Base-by-base conservation (phyloP, 2,888 invertebrate genomes). In the Nephrocerus scutellatus region DNA sequence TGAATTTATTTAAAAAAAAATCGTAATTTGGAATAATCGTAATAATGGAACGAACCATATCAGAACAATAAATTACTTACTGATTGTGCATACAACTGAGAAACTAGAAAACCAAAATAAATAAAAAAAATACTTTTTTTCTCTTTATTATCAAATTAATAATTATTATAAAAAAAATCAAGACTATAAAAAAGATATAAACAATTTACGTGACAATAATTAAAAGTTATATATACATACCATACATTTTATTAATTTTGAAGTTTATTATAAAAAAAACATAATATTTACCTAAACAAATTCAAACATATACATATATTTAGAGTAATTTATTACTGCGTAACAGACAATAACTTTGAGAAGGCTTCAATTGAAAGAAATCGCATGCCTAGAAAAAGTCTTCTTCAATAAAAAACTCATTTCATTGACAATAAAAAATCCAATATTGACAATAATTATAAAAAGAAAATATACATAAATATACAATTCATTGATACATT, bases 41-140 rank as follows among this genome's bases (percentile, higher is more conserved):
- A 37, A 44, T 39, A 38, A 37, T 39, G 39, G 31, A 41, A 46
- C 34, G 36, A 43, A 39, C 47, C 49, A 47, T 49, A 39, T 43
- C 42, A 46, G 36, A 39, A 46, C 48, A 48, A 44, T 46, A 43
- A 37, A 31, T 12, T 33, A 20, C 32, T 39, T 29, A 25, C 26
- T 41, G 30, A 39, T 31, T 15, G 30, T 39, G 34, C 38, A 35
- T 42, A 42, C 34, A 30, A 14, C 5, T 32, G 31, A 37, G 33
- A 40, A 35, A 47, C 36, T 37, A 32, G 16, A 25, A 41, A 41
- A 38, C 20, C 30, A 30, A 28, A 24, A 35, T 10, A 40, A 22
- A 42, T 16, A 33, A 35, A 42, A 31, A 15, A 32, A 36, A 34
- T 16, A 28, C 34, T 32, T 36, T 30, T 30, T 33, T 22, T 23